phyloP scores from a whole-genome alignment of 2,888 invertebrate genomes.

The Cordilura impudica region DNA sequence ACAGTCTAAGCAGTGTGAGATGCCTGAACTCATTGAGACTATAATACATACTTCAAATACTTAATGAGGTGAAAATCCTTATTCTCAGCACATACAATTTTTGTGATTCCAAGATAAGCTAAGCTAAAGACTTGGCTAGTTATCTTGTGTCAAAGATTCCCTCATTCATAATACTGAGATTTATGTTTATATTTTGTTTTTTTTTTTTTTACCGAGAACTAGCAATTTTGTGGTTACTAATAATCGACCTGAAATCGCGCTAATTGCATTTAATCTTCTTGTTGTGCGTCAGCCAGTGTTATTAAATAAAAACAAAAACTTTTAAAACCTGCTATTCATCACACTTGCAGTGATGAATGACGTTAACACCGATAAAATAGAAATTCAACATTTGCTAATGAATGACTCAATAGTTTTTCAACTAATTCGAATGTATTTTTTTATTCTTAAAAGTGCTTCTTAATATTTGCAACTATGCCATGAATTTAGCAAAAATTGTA shows the following conservation, averaged over 20 bases:
- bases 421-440: slow-evolving; percentile 18
- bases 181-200: neutral
- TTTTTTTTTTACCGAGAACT: neutral
- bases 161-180: too few species aligned
- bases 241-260: slow-evolving; percentile 39
- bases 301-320: neutral
- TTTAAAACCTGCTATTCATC: slow-evolving; percentile 31
- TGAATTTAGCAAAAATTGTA: too few species aligned
- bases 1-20: neutral
- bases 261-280: slow-evolving; percentile 52
- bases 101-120: neutral
- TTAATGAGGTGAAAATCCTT: slow-evolving; percentile 49
- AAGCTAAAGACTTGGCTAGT: neutral
- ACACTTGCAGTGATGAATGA: neutral
- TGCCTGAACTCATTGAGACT: slow-evolving; percentile 23
- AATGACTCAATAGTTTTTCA: slow-evolving; percentile 22
- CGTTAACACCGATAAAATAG: neutral
- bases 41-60: neutral
- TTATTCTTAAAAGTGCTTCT: too few species aligned
- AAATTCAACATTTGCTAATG: neutral
- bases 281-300: slow-evolving; percentile 35
- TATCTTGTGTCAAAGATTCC: neutral
- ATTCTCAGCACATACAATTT: neutral
- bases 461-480: too few species aligned
- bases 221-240: slow-evolving; percentile 25